phyloP scores from a whole-genome alignment of 2,888 invertebrate species.

The Macrophya annulata region DNA sequence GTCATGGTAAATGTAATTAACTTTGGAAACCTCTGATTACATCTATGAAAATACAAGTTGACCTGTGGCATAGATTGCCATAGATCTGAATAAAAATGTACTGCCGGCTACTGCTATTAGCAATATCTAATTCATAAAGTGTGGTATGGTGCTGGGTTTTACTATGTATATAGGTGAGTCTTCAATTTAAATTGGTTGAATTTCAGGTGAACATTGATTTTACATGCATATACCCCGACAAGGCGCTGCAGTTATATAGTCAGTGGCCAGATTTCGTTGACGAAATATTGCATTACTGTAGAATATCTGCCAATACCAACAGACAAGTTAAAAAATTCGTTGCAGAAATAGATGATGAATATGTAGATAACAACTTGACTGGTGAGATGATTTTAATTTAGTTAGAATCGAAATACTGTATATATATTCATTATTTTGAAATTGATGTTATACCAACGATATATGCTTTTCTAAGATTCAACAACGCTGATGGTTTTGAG shows the following conservation, averaged over 20 bases:
- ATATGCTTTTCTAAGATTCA: not conserved
- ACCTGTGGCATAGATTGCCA: too few species aligned
- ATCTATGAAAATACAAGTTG: too few species aligned
- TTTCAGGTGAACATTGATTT: slow-evolving; percentile 25
- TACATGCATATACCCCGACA: slow-evolving; percentile 34
- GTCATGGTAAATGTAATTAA: not conserved
- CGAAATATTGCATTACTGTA: slow-evolving; percentile 24
- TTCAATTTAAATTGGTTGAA: not conserved
- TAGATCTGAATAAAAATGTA: too few species aligned
- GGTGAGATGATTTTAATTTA: not conserved
- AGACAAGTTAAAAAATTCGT: not conserved
- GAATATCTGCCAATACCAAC: not conserved
- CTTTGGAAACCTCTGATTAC: not conserved
- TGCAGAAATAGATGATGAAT: not conserved
- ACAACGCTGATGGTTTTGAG: not conserved
- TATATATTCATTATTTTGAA: not conserved
- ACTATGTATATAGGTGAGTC: not conserved
- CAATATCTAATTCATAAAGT: too few species aligned
- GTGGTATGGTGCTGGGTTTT: too few species aligned
- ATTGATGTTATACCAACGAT: not conserved
- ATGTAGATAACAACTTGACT: not conserved
- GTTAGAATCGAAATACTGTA: not conserved
- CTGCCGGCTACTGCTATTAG: too few species aligned
- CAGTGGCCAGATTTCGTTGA: slow-evolving; percentile 27
- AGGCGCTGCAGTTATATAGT: slow-evolving; percentile 33